Evolutionary conservation across 2,888 invertebrate genomes (phyloP).

Genomic region (Gisinianus flammeolus): DNA sequence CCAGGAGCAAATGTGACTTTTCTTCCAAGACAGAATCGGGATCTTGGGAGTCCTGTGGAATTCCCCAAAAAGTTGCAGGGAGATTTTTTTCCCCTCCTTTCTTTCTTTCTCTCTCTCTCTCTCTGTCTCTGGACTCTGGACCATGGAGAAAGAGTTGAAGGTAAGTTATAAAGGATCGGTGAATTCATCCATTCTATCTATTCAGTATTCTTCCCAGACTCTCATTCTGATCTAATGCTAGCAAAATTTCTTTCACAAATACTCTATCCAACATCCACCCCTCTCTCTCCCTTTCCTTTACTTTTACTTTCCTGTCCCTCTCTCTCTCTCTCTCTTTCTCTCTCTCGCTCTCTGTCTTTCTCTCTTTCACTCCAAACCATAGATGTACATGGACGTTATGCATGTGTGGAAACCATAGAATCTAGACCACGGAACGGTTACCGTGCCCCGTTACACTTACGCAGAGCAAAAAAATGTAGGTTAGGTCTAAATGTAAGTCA

Average conservation of each 20-base stretch:
- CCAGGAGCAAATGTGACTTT: background rate
- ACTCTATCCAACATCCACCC: background rate
- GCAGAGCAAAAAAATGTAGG: background rate
- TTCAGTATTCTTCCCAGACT: constrained; percentile 27
- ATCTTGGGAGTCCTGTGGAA: too few relatives aligned
- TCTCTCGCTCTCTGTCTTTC: background rate
- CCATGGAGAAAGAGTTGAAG: background rate
- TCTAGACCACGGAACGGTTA: background rate
- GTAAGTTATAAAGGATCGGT: background rate
- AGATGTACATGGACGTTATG: too few relatives aligned
- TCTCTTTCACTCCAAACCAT: background rate
- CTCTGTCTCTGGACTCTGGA: background rate
- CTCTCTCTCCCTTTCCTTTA: background rate
- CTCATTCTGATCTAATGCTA: constrained; percentile 15
- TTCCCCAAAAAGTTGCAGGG: background rate
- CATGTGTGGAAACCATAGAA: background rate
- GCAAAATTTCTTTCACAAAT: constrained; percentile 4
- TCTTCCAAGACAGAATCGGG: background rate
- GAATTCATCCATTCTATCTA: background rate
- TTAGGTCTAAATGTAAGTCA: background rate
- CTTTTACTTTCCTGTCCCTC: background rate
- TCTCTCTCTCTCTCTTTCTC: background rate
- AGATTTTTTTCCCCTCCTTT: background rate
- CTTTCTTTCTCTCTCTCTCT: background rate
- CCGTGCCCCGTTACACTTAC: background rate